Conservation (phyloP, 1,140 invertebrate genomes). For the Sitobion miscanthi region DNA sequence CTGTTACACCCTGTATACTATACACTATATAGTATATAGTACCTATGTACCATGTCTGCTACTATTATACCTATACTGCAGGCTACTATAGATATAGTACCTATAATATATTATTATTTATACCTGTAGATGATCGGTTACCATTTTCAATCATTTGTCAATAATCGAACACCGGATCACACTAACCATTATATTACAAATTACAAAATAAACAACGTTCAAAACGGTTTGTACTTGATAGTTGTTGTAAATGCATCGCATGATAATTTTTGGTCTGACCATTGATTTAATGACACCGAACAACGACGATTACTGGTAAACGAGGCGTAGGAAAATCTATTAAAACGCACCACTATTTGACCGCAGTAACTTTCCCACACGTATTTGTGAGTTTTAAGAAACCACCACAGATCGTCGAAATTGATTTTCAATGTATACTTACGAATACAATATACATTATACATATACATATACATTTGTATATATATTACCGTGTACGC, state of each 20-base stretch:
- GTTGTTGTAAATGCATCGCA: background rate
- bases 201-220: slow-evolving; percentile 33
- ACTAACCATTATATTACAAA: slow-evolving; percentile 5
- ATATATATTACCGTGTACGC: background rate
- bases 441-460: background rate
- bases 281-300: background rate
- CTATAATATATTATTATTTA: background rate
- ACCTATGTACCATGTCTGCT: background rate
- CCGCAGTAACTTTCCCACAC: slow-evolving; percentile 39
- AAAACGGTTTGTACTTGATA: background rate
- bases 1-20: too few relatives aligned
- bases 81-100: too few relatives aligned
- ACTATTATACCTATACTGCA: background rate
- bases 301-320: slow-evolving; percentile 23
- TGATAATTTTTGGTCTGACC: background rate
- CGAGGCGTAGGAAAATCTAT: slow-evolving; percentile 49
- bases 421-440: background rate
- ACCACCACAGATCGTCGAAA: background rate
- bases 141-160: background rate
- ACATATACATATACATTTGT: background rate
- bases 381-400: background rate
- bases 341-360: background rate
- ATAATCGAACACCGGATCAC: background rate
- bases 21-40: too few relatives aligned
- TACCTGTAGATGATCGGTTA: background rate